Base-by-base conservation (phyloP, 2,888 invertebrate species). In the Nemoura dubitans region DNA sequence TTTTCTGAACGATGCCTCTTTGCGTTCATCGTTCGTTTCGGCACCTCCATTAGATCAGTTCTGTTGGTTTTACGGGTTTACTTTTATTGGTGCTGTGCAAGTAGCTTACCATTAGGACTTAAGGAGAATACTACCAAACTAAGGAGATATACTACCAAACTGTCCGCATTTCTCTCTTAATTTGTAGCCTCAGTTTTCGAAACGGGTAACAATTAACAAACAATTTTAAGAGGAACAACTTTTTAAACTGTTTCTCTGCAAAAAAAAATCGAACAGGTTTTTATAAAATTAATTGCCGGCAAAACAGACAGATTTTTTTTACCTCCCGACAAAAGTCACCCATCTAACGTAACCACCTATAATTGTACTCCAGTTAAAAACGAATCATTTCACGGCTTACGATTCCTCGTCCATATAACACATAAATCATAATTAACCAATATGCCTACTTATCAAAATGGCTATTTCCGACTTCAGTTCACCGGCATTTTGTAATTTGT, bases 201-300 rank as follows among this genome's bases (percentile, higher is more conserved):
- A 59, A 59, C 59, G 59, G 59, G 59, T 59, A 59, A 59, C 59
- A 59, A 59, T 59, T 59, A 59, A 59, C 59, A 59, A 59, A 59
- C 59, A 59, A 59, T 59, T 59, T 59, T 59, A 59, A 59, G 21
- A 16, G 21, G 59, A 59, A 59, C 59, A 59, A 59, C 59, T 59
- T 59, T 59, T 59, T 59, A 59, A 59, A 59, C 59, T 59, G 59
- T 59, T 59, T 36, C 59, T 21, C 3, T 59, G 59, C 59, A 59
- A 59, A 59, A 59, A 59, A 59, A 59, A 36, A 36, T 6, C 59
- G 6, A 59, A 59, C 59, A 59, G 59, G 59, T 59, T 59, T 36
- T 59, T 21, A 16, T 21, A 2, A 59, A 59, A 59, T 59, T 59
- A 59, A 59, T 59, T 59, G 21, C 59, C 21, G 59, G 36, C 36